phyloP scores from a whole-genome alignment of 2,797 vertebrate species.

The Peromyscus attwateri region DNA sequence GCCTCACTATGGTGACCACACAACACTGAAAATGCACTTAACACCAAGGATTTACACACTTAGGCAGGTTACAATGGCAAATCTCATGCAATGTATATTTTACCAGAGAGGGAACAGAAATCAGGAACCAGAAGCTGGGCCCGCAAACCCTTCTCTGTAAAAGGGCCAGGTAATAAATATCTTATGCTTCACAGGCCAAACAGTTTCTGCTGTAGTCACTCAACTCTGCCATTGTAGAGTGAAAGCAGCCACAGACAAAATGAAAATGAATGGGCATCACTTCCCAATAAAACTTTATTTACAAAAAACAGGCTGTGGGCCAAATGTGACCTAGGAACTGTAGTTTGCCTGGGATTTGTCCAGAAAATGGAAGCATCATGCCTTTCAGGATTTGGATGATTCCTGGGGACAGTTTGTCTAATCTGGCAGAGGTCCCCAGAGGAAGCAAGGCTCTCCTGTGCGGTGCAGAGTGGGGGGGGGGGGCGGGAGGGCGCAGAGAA shows the following conservation, averaged over 20 bases:
- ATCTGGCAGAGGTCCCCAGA: neutral
- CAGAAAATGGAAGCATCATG: conserved; percentile 8
- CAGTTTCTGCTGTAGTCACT: neutral
- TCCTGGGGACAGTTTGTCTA: neutral
- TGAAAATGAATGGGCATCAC: neutral
- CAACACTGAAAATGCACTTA: neutral
- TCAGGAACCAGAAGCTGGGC: neutral
- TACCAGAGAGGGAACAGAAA: neutral
- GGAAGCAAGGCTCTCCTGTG: neutral
- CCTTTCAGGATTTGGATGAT: neutral
- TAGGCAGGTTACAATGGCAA: neutral
- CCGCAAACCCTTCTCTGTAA: neutral
- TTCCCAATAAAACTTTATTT: conserved; percentile 81
- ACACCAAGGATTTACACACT: neutral
- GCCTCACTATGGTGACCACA: neutral
- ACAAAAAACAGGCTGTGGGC: conserved; percentile 52
- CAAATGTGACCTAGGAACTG: neutral
- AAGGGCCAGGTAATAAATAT: conserved; percentile 19
- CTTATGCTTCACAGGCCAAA: neutral
- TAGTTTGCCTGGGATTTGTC: neutral
- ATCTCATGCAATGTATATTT: conserved; percentile 13
- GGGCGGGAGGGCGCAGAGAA: neutral
- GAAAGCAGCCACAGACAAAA: neutral
- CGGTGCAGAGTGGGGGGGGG: too few species aligned
- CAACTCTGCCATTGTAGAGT: neutral